Evolutionary conservation across 1,140 invertebrate genomes (phyloP).

Genomic region (Probaryconus sp.): DNA sequence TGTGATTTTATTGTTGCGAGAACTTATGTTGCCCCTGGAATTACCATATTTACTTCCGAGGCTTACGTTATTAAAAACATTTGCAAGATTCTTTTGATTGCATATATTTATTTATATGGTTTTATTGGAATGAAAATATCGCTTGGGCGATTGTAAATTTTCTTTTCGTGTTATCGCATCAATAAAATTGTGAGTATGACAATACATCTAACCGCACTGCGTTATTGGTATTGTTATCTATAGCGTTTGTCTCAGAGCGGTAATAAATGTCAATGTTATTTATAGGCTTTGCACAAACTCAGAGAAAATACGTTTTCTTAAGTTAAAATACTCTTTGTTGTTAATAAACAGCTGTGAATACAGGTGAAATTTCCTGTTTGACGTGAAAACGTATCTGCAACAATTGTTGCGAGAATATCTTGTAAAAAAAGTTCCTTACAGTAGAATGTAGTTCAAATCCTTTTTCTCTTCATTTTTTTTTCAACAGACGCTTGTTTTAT

Average conservation of each 20-base stretch:
- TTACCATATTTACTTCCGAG: too few relatives aligned
- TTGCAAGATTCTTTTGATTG: too few relatives aligned
- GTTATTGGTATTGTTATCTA: conserved; percentile 20
- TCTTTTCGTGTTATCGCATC: conserved; percentile 14
- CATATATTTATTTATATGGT: conserved; percentile 1
- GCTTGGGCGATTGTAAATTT: conserved; percentile 3
- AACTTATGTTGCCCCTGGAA: too few relatives aligned
- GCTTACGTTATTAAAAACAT: too few relatives aligned
- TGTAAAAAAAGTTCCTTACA: too few relatives aligned
- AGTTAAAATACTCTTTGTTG: conserved; percentile 13
- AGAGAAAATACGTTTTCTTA: conserved; percentile 12
- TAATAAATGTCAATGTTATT: conserved; percentile 25
- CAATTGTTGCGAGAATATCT: too few relatives aligned
- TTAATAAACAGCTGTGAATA: background rate
- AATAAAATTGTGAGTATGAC: conserved; percentile 5
- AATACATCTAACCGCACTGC: conserved; percentile 5
- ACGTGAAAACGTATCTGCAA: too few relatives aligned
- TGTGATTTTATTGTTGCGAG: too few relatives aligned
- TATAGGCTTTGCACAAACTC: conserved; percentile 22
- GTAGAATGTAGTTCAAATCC: too few relatives aligned
- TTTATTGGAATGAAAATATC: background rate
- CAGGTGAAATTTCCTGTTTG: conserved; percentile 6
- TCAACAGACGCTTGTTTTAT: too few relatives aligned
- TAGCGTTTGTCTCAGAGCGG: conserved; percentile 5
- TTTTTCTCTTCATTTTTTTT: too few relatives aligned